Evolutionary conservation across 2,888 invertebrate genomes (phyloP), one percentile per base, ranked within the genome.

Genomic region (Eristalis intricaria): DNA sequence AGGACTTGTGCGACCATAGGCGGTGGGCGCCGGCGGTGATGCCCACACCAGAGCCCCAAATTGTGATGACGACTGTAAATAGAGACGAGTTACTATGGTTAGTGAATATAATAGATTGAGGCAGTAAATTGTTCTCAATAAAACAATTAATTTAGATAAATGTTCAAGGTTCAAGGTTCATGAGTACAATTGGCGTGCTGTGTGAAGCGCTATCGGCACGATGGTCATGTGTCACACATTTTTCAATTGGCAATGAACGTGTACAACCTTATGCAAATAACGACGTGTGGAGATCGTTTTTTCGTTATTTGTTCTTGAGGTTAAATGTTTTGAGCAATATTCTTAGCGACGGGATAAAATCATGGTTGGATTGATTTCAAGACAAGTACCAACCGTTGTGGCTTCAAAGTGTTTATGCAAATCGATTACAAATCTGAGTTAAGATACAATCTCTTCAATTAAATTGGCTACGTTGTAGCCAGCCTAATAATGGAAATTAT

Each of bases 21-120:
- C 97, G 94, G 91, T 97, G 97, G 1, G 95, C 97, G 68, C 97
- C 97, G 7, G 97, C 97, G 15, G 97, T 97, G 89, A 97, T 96
- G 13, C 97, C 97, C 90, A 97, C 96, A 23, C 96, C 97, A n/a
- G 96, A 95, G n/a, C 94, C 94, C 93, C 95, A 95, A 90, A 96
- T 94, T 82, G 88, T 89, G 32, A 94, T 90, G 84, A 95, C 93
- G 82, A 94, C 95, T 95, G 91, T 69, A 78, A 78, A 38, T 29
- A 74, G 71, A 75, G n/a, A 58, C 26, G 35, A 84, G 40, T 5
- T 13, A 43, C n/a, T 50, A 26, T 40, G 40, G 23, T 43, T 60
- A 11, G 63, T 63, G 11, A 58, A 65, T 50, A 38, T n/a, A 76
- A 58, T 68, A 64, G 43, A 60, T 2, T 29, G 32, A 56, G 77